Evolutionary conservation across 2,888 invertebrate species (phyloP).

Genomic region (Sipha maydis): DNA sequence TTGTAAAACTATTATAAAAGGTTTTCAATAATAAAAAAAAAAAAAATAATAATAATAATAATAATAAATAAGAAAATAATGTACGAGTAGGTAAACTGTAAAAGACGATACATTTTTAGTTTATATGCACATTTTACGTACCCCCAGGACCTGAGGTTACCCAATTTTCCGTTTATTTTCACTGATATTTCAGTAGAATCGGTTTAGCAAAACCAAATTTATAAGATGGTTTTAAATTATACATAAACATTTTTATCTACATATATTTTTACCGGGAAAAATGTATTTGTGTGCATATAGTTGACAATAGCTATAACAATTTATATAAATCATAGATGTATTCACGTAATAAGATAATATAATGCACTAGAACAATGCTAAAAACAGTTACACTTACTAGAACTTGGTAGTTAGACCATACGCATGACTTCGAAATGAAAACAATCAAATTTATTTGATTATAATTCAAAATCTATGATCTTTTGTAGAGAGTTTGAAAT

Average conservation of each 20-base stretch:
- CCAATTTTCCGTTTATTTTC: constrained; percentile 14
- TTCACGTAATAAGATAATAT: background rate
- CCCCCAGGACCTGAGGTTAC: constrained; percentile 15
- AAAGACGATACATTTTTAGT: constrained; percentile 1
- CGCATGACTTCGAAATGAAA: constrained; percentile 1
- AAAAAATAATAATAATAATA: constrained; percentile 32
- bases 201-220: constrained; percentile 14
- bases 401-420: background rate
- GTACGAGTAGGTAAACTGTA: background rate
- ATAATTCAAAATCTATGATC: constrained; percentile 12
- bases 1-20: background rate
- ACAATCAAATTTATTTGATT: constrained; percentile 30
- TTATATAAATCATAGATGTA: background rate
- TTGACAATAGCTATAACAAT: background rate
- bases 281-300: background rate
- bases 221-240: background rate
- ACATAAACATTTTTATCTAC: background rate
- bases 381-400: background rate
- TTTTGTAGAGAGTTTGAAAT: background rate
- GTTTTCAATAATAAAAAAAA: background rate
- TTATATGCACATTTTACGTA: constrained; percentile 25
- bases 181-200: constrained; percentile 10
- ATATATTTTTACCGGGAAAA: background rate
- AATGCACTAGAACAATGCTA: constrained; percentile 9
- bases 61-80: background rate